phyloP scores from a whole-genome alignment of 2,888 invertebrate species.

The Megamerina dolium region DNA sequence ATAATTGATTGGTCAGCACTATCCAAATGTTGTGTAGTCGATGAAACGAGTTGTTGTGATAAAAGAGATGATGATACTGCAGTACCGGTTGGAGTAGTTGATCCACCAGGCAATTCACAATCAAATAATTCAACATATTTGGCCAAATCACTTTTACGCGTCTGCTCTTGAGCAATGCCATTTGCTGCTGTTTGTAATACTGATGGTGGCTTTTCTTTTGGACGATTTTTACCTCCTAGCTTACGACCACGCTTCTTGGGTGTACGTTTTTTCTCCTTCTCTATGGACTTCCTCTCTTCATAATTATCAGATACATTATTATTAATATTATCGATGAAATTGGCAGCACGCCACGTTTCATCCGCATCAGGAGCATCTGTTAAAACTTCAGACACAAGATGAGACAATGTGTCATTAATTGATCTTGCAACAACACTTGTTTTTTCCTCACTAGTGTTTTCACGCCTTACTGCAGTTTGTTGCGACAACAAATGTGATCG shows the following conservation, averaged over 20 bases:
- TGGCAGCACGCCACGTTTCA: constrained; percentile 20
- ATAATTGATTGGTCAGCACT: constrained; percentile 14
- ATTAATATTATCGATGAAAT: constrained; percentile 21
- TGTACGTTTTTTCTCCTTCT: constrained; percentile 7
- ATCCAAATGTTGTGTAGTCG: constrained; percentile 28
- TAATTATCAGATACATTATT: constrained; percentile 20
- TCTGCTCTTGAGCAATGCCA: not conserved
- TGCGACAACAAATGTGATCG: no score
- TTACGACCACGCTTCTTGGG: constrained; percentile 28
- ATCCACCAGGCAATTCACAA: constrained; percentile 20
- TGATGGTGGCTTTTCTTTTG: no score
- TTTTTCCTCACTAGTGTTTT: not conserved
- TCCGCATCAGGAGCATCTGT: constrained; percentile 8
- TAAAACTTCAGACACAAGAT: constrained; percentile 6
- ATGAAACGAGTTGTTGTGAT: constrained; percentile 25
- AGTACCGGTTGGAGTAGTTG: constrained; percentile 23
- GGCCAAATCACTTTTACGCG: constrained; percentile 28
- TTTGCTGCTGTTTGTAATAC: no score
- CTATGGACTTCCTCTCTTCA: not conserved
- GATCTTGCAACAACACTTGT: no score
- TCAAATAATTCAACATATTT: constrained; percentile 29
- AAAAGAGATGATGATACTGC: constrained; percentile 24
- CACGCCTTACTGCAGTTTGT: no score
- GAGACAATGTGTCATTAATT: constrained; percentile 8
- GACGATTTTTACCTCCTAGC: constrained; percentile 18